Base-by-base conservation (phyloP, 2,888 invertebrate genomes). In the Blera fallax region DNA sequence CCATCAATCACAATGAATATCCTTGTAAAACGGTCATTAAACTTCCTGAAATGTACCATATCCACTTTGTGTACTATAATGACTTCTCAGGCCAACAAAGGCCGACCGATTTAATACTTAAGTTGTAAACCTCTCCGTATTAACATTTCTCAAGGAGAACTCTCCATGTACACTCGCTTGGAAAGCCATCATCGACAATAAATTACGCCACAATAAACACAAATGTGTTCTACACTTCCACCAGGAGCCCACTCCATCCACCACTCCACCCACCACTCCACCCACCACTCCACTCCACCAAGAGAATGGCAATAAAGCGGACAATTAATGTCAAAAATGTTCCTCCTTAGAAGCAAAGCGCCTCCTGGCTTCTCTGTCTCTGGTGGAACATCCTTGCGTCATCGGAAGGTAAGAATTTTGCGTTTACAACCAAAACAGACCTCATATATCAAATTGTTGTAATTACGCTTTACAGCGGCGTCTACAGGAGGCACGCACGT, bases 241-340 rank as follows among this genome's bases (percentile, higher is more conserved):
- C n/a, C 21, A 27, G 16, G 16, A n/a, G 37, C 16, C 40, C 34
- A 7, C 8, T 24, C 37, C 54, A 54, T 52, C 29, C 10, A 18
- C 14, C 8, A 10, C 10, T 4, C 16, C 11, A 21, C 48, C 48
- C 2, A 24, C 24, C 21, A 64, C n/a, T n/a, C n/a, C 34, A 5
- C 11, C 37, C 52, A 54, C 58, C 18, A 18, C 8, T 18, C 18
- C 7, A 10, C 10, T 3, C 40, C 18, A 18, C 45, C 45, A 29
- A n/a, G 56, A 52, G 18, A 60, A 72, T 37, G 72, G 64, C 79
- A 74, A 79, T 84, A 79, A 79, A 74, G 69, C 56, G 79, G 58
- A 79, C 69, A 84, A 84, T 84, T 84, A 79, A 84, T 84, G 83
- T 78, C 54, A 54, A 62, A 54, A 62, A 72, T 52, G n/a, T 27